Evolutionary conservation across 2,113 vertebrate species (phyloP), one percentile per base, ranked within the genome.

Genomic region (Paratilapia polleni): DNA sequence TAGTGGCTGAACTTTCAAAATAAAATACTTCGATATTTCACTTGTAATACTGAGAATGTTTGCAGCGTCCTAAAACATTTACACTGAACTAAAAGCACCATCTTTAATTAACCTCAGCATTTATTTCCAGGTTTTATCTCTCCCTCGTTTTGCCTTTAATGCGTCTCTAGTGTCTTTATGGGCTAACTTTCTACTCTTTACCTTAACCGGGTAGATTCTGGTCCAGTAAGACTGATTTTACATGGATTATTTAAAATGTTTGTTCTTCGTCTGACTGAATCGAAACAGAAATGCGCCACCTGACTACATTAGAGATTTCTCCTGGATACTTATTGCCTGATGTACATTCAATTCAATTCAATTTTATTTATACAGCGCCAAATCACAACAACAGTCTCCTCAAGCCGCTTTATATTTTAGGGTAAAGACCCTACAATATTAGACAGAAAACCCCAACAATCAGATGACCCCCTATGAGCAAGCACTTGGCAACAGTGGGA

Each of bases 291-390:
- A 12, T 41, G 10, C 11, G 38, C 38, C 9, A 12, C 38, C 12
- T 13, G 12, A 43, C 4, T 4, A 43, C 34, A 13, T 43, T 11
- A 41, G 38, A 47, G 41, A 68, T 0, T 5, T 0, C 22, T 19
- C 2, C 0, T 19, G 3, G 41, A 41, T 28, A n/a, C 24, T 66
- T 14, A 1, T 38, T 1, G 0, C 43, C 63, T 24, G 1, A 24
- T 22, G 8, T 38, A 68, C 22, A 68, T 2, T 13, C 12, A 4
- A n/a, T n/a, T n/a, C n/a, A n/a, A n/a, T n/a, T n/a, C n/a, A n/a
- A n/a, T n/a, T n/a, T n/a, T n/a, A n/a, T n/a, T n/a, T n/a, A n/a
- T n/a, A n/a, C n/a, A n/a, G n/a, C n/a, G n/a, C n/a, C n/a, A n/a
- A n/a, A n/a, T n/a, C n/a, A n/a, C n/a, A n/a, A n/a, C n/a, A n/a